These are phyloP conservation scores for Melanotaenia pygmaea DNA, from an alignment of 2,797 vertebrate species.

Conservation along the genomic window DNA sequence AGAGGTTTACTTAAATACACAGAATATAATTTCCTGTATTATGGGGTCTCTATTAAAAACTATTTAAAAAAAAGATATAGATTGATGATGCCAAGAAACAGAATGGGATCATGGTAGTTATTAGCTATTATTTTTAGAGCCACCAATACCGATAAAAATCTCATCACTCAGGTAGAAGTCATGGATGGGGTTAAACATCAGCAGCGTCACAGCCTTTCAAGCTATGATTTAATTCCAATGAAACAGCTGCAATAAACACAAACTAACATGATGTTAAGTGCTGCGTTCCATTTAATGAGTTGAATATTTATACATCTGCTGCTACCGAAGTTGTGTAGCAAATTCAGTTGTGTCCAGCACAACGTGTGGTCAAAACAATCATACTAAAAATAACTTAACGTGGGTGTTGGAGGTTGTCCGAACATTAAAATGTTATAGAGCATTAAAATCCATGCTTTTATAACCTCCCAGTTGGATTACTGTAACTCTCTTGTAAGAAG, in stretches of 20 bases:
- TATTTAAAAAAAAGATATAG: not conserved
- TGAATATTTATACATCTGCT: not conserved
- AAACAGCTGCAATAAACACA: not conserved
- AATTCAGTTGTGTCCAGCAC: not conserved
- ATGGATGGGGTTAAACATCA: not conserved
- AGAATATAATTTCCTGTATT: not conserved
- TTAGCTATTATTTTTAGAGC: too few relatives aligned
- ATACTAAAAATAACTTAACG: not conserved
- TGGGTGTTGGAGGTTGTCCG: not conserved
- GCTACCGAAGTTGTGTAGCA: not conserved
- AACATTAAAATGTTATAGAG: not conserved
- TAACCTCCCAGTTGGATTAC: too few relatives aligned
- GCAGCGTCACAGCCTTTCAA: not conserved
- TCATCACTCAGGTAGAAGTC: not conserved
- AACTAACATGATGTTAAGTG: not conserved
- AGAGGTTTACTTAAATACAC: not conserved
- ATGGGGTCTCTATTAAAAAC: not conserved
- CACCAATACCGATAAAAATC: not conserved
- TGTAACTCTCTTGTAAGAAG: too few relatives aligned
- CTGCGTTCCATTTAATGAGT: not conserved
- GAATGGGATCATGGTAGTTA: too few relatives aligned
- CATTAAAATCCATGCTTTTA: not conserved
- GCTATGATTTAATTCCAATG: not conserved
- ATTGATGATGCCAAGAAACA: too few relatives aligned
- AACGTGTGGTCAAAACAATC: slow-evolving; percentile 1